Conservation (phyloP, 2,113 vertebrate species). For the Lichenostomus cassidix region DNA sequence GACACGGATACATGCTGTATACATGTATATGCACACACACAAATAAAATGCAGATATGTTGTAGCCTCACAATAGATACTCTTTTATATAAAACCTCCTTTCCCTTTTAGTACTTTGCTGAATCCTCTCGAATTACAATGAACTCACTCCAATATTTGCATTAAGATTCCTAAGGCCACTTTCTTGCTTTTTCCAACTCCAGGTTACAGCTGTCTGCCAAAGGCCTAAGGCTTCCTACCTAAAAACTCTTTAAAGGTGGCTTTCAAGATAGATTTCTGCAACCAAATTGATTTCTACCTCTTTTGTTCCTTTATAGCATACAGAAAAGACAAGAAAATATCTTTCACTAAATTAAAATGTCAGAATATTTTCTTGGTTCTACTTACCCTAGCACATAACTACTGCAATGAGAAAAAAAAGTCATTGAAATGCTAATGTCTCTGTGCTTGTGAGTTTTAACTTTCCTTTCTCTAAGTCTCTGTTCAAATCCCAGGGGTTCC, state of each 20-base stretch:
- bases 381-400: not conserved
- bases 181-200: not conserved
- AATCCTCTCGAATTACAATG: constrained; percentile 2
- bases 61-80: not conserved
- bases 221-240: not conserved
- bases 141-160: constrained; percentile 12
- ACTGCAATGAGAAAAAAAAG: not conserved
- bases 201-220: not conserved
- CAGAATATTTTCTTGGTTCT: not conserved
- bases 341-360: not conserved
- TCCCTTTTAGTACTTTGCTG: not conserved
- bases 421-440: not conserved
- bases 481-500: not conserved
- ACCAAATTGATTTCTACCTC: not conserved
- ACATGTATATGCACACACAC: not conserved
- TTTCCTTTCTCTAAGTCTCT: not conserved
- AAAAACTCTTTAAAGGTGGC: not conserved
- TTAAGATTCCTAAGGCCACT: not conserved
- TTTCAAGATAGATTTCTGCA: constrained; percentile 5
- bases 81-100: not conserved
- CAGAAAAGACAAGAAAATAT: not conserved
- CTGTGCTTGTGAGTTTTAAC: not conserved
- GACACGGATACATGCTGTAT: not conserved
- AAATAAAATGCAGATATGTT: not conserved
- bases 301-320: not conserved